Evolutionary conservation across 1,140 invertebrate genomes (phyloP).

Genomic region (Antheraea pernyi): DNA sequence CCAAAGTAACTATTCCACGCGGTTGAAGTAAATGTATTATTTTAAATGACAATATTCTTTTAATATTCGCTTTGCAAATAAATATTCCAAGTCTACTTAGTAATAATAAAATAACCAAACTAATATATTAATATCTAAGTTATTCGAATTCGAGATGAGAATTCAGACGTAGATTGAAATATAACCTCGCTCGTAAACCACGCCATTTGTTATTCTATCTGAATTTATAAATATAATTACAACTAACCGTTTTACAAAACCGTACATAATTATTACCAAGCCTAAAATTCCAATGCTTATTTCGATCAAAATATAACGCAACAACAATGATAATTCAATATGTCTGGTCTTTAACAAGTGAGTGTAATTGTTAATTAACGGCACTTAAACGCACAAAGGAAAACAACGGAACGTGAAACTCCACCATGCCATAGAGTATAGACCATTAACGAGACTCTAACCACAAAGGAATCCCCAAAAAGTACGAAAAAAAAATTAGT

Average conservation of each 20-base stretch:
- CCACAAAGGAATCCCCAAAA: constrained; percentile 60
- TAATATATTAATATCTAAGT: not conserved
- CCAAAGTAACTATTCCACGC: too few relatives aligned
- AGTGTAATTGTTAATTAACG: constrained; percentile 25
- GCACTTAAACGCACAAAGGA: constrained; percentile 16
- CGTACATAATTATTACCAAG: not conserved
- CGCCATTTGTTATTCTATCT: not conserved
- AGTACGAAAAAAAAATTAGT: constrained; percentile 55
- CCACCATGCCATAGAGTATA: not conserved
- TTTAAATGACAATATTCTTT: too few relatives aligned
- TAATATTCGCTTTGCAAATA: too few relatives aligned
- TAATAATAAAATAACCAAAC: not conserved
- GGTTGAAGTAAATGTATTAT: too few relatives aligned
- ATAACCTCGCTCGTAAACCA: not conserved
- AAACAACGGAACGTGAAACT: constrained; percentile 7
- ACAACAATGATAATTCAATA: not conserved
- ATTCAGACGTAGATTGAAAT: not conserved
- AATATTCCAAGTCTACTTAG: not conserved
- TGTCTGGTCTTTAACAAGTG: not conserved
- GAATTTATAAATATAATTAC: constrained; percentile 1
- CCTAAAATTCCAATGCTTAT: constrained; percentile 1
- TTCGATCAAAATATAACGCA: not conserved
- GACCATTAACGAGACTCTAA: constrained; percentile 38
- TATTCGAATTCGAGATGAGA: not conserved
- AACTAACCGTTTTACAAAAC: not conserved